Percentiles rank a stretch among this genome's conserved stretches.
These are phyloP conservation scores for Anas platyrhynchos DNA, from an alignment of 2,113 vertebrate species.

Conservation along the genomic window DNA sequence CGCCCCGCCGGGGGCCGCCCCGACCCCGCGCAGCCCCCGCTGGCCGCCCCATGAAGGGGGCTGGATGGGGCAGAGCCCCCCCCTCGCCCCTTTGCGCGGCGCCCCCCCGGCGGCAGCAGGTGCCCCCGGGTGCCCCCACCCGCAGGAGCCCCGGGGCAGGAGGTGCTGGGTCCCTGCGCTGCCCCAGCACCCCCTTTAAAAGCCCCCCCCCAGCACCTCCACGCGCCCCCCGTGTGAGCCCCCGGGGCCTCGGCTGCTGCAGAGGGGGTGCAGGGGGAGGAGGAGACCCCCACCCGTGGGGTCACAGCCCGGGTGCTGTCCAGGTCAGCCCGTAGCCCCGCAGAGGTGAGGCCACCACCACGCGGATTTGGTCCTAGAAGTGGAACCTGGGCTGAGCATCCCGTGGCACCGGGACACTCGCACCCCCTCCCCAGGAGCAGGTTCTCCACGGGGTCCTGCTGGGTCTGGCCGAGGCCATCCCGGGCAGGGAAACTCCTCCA, in stretches of 20 bases:
- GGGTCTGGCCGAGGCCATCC: not conserved
- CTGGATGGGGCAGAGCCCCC: too few relatives aligned
- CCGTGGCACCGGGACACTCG: fast-evolving
- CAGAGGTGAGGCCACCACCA: not conserved
- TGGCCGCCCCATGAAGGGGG: too few relatives aligned
- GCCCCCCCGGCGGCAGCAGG: too few relatives aligned
- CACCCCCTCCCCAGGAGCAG: not conserved
- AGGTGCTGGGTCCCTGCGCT: not conserved
- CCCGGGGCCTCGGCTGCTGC: not conserved
- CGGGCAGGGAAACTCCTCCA: fast-evolving
- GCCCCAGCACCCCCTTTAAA: not conserved
- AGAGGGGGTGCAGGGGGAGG: not conserved
- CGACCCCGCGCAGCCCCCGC: not conserved
- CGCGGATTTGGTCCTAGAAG: not conserved
- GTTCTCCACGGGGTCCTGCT: not conserved
- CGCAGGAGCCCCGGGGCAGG: not conserved
- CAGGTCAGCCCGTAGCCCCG: not conserved
- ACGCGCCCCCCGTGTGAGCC: not conserved
- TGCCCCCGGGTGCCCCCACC: not conserved
- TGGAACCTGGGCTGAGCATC: not conserved
- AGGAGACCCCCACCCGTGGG: fast-evolving
- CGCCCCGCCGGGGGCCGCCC: too few relatives aligned
- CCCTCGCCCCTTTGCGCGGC: too few relatives aligned
- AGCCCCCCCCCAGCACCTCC: too few relatives aligned
- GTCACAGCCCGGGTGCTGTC: not conserved